These are phyloP conservation scores for Caenorhabditis drosophilae DNA, from an alignment of 2,888 invertebrate species.

Conservation along the genomic window DNA sequence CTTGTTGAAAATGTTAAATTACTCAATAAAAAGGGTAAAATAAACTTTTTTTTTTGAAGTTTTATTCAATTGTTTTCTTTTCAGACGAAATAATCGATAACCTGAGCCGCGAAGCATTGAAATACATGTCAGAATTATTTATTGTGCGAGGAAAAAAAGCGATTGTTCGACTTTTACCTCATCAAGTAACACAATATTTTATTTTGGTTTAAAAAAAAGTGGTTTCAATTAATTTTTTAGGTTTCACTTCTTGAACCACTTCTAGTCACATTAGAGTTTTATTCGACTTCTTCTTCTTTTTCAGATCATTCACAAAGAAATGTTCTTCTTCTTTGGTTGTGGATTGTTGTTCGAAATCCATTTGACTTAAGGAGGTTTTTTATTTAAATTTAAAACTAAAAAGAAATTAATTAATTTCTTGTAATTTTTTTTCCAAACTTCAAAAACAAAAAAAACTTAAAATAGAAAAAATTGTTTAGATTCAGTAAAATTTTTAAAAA, in stretches of 20 bases:
- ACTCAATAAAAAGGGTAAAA: constrained; percentile 6
- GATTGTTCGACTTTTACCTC: constrained; percentile 45
- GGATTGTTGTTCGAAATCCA: constrained; percentile 66
- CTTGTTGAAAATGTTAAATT: constrained; percentile 46
- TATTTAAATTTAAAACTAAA: no score
- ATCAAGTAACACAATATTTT: constrained; percentile 48
- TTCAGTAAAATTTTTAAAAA: no score
- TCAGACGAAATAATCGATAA: constrained; percentile 2
- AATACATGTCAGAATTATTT: constrained; percentile 35
- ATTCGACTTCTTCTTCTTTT: constrained; percentile 7
- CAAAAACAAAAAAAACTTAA: no score
- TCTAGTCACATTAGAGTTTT: constrained; percentile 45
- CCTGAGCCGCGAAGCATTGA: constrained; percentile 20
- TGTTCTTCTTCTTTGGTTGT: constrained; percentile 61
- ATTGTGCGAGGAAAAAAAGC: constrained; percentile 52
- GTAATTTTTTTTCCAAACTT: not conserved
- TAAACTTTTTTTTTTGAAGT: not conserved
- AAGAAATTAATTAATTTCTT: no score
- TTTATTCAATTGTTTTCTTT: not conserved
- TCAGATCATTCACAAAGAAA: constrained; percentile 32
- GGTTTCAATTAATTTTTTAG: constrained; percentile 18
- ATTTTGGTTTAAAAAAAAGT: no score
- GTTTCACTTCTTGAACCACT: constrained; percentile 53
- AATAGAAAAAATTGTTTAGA: no score
- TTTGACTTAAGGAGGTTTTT: constrained; percentile 56